Conservation (phyloP, 2,113 vertebrate genomes). For the Narcine bancroftii region DNA sequence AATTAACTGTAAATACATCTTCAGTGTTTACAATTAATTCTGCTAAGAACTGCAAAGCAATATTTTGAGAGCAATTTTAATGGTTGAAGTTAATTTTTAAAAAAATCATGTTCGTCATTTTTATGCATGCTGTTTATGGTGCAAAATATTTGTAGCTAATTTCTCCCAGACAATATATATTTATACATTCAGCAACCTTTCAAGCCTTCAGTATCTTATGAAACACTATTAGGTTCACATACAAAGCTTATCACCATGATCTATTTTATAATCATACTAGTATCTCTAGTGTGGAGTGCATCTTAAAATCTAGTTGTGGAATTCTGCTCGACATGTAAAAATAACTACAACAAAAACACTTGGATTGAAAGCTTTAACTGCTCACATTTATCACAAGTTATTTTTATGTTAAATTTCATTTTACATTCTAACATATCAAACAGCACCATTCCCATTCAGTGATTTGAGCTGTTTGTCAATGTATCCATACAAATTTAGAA, state of each 20-base stretch:
- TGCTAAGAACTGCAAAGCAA: neutral
- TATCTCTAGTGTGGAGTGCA: neutral
- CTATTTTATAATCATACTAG: neutral
- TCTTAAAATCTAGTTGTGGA: neutral
- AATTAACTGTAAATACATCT: neutral
- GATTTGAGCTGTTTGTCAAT: neutral
- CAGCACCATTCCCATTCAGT: neutral
- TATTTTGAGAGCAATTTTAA: neutral
- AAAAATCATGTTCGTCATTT: neutral
- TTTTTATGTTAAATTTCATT: slow-evolving; percentile 3
- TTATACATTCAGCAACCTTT: neutral
- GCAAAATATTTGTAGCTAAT: neutral
- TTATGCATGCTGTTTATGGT: neutral
- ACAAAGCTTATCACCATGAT: neutral
- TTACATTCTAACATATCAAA: neutral
- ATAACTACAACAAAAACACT: neutral
- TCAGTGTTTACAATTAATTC: neutral
- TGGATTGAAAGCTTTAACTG: neutral
- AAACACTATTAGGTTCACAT: neutral
- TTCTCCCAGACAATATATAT: neutral
- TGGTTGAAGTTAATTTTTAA: neutral
- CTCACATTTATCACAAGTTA: neutral
- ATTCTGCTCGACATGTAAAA: neutral
- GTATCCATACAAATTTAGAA: neutral
- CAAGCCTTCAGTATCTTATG: neutral